Base-by-base conservation (phyloP, 2,113 vertebrate species). In the Oophaga pumilio region DNA sequence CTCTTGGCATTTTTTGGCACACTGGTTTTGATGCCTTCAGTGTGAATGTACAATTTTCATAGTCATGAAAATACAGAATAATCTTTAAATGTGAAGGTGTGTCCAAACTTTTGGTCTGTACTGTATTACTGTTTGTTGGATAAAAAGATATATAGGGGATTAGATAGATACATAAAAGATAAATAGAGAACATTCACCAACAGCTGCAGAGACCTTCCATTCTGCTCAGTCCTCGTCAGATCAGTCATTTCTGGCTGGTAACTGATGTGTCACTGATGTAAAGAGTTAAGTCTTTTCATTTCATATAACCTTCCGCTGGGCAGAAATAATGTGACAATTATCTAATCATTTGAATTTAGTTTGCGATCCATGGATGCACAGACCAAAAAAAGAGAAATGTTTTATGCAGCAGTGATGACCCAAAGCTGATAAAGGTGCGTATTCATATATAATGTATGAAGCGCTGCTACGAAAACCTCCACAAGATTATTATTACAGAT, bases 401-500 rank as follows among this genome's bases (percentile, higher is more conserved):
- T 74, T 49, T 49, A 74, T 33, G 71, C 71, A 49, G 7, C 20
- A 6, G 8, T 52, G 74, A n/a, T 22, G 74, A 76, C 43, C 74
- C 74, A n/a, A 3, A 22, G 74, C 49, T 22, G 49, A 52, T 76
- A 76, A 50, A 52, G 49, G 43, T 14, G 22, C 7, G 20, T 50
- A 43, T 74, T 20, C 20, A 53, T 52, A 53, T 76, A 49, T 76
- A 52, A 50, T 74, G 28, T 49, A 74, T 74, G 71, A 74, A 22
- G 33, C 10, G 20, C 49, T 13, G 43, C 10, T n/a, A 11, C 49
- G 14, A 20, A 76, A 52, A 76, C 74, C 74, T 53, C 74, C 43
- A 8, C 20, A 52, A 22, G 74, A 76, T 76, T 76, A 76, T 76
- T 50, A 76, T 49, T 52, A 76, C 49, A n/a, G 49, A 74, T 50